A percentile compares a stretch with the other conserved stretches of the same genome.
These are phyloP conservation scores for Brachionus rotundiformis DNA, from an alignment of 1,140 invertebrate species.

Conservation along the genomic window DNA sequence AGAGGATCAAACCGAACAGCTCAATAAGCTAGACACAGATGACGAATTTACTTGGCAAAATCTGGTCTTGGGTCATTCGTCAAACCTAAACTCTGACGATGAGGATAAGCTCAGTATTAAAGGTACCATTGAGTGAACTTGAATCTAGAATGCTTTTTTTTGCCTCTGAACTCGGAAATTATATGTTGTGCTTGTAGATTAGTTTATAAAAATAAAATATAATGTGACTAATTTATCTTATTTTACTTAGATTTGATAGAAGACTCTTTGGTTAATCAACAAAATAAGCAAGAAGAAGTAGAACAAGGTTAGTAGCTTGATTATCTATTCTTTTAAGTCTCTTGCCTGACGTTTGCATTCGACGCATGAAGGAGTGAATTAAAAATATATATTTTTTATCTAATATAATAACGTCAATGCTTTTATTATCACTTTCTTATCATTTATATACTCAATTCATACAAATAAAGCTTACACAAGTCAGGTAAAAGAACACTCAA, in stretches of 20 bases:
- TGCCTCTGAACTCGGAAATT: not conserved
- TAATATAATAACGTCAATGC: conserved; percentile 18
- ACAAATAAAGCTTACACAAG: not conserved
- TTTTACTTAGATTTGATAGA: not conserved
- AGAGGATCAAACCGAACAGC: conserved; percentile 19
- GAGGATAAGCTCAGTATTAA: not conserved
- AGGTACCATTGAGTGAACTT: conserved; percentile 15
- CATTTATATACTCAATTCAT: not conserved
- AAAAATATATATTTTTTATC: not conserved
- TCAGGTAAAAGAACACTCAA: not conserved
- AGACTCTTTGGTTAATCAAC: not conserved
- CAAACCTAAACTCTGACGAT: not conserved
- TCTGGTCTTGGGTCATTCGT: not conserved
- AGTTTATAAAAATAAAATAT: not conserved
- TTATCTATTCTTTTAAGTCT: not conserved
- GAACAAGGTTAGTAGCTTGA: conserved; percentile 37
- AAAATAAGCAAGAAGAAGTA: conserved; percentile 37
- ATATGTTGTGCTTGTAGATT: not conserved
- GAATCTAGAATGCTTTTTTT: conserved; percentile 11
- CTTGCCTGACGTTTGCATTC: conserved; percentile 10
- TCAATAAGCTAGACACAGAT: conserved; percentile 32
- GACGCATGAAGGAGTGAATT: conserved; percentile 8
- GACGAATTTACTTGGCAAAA: conserved; percentile 39
- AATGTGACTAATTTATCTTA: not conserved
- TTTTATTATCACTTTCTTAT: conserved; percentile 3